phyloP scores from a whole-genome alignment of 2,888 invertebrate genomes.

The Teleogryllus oceanicus region DNA sequence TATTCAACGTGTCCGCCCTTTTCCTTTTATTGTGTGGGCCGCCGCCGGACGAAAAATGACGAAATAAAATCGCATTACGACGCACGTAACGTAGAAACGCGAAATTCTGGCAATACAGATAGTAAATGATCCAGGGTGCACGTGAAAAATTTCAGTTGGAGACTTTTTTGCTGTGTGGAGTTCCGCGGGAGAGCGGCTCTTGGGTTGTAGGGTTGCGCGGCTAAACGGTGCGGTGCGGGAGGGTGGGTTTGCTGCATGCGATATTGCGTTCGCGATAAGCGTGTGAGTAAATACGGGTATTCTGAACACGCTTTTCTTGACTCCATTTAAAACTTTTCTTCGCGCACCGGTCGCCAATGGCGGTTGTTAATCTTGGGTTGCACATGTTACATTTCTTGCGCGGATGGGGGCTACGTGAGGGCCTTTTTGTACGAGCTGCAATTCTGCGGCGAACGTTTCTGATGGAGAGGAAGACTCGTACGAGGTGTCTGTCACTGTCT shows the following conservation, averaged over 20 bases:
- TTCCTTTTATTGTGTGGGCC: constrained; percentile 2
- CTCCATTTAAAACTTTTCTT: neutral
- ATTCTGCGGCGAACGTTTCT: too few species aligned
- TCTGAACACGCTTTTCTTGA: constrained; percentile 6
- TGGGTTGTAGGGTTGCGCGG: neutral
- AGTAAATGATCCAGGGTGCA: neutral
- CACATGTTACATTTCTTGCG: too few species aligned
- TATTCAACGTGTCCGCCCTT: neutral
- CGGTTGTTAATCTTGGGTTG: neutral
- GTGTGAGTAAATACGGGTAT: neutral
- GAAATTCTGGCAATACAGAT: constrained; percentile 18
- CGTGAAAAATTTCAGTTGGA: constrained; percentile 18
- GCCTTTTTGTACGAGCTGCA: too few species aligned
- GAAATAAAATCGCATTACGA: constrained; percentile 5
- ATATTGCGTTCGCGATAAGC: neutral
- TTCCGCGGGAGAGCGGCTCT: neutral
- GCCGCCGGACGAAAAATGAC: constrained; percentile 3
- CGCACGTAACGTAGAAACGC: constrained; percentile 18
- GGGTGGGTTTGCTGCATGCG: neutral
- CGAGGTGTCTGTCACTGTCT: too few species aligned
- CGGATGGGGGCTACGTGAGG: too few species aligned
- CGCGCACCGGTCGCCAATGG: neutral
- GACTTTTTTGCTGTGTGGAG: neutral
- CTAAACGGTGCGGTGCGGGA: neutral
- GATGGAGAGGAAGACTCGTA: too few species aligned